Conservation (phyloP, 2,113 vertebrate genomes). For the Dolichallabes microphthalmus region DNA sequence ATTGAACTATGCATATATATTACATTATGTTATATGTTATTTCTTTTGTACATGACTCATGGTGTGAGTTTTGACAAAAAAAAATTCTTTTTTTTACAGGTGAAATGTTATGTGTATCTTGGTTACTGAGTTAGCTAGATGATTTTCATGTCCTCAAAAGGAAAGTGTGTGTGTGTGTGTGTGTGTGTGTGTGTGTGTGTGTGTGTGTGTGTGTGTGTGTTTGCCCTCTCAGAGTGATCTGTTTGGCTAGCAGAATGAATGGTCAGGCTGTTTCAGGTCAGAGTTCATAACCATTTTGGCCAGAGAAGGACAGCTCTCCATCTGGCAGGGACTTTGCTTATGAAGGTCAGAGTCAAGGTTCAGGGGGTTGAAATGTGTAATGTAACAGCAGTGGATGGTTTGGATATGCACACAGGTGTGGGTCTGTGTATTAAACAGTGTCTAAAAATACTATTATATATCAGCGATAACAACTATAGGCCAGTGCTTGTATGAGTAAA, state of each 20-base stretch:
- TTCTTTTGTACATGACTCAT: not conserved
- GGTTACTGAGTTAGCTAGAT: not conserved
- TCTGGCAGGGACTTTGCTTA: conserved; percentile 45
- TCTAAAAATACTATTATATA: not conserved
- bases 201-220: conserved; percentile 10
- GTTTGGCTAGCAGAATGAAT: conserved; percentile 37
- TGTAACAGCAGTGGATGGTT: conserved; percentile 6
- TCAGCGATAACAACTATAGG: not conserved
- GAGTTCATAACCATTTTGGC: conserved; percentile 38
- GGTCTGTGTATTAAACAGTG: not conserved
- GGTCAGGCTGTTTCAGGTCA: conserved; percentile 51
- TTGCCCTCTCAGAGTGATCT: conserved; percentile 4
- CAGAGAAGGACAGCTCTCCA: conserved; percentile 41
- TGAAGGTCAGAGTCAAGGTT: conserved; percentile 42
- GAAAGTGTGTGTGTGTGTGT: conserved; percentile 28
- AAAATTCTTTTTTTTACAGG: not conserved
- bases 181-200: conserved; percentile 30
- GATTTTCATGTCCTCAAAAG: not conserved
- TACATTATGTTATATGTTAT: not conserved
- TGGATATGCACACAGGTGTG: conserved; percentile 23
- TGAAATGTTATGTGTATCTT: not conserved
- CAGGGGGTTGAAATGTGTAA: conserved; percentile 26
- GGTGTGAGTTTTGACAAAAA: not conserved
- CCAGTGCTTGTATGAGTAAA: not conserved
- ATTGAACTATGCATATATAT: not conserved